Conservation (phyloP, 1,140 invertebrate species). For the Cherax quadricarinatus region DNA sequence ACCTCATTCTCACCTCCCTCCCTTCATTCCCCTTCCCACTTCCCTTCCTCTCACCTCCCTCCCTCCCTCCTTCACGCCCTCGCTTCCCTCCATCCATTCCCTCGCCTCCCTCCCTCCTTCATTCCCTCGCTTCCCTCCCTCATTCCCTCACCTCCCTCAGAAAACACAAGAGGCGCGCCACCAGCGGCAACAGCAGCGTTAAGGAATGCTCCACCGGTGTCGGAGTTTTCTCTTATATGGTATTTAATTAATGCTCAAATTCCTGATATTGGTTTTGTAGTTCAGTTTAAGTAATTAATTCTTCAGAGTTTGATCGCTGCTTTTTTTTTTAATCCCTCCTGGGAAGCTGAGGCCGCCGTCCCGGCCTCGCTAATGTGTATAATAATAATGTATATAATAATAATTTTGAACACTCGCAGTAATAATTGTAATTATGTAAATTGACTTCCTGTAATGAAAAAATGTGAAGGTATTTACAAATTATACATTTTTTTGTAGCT, state of each 20-base stretch:
- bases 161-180: slow-evolving; percentile 13
- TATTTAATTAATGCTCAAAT: slow-evolving; percentile 63
- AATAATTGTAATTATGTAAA: background rate
- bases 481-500: too few species aligned
- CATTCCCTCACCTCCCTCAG: background rate
- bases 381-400: background rate
- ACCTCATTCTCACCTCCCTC: background rate
- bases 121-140: background rate
- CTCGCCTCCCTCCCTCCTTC: background rate
- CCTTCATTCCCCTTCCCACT: background rate
- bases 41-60: background rate
- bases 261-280: slow-evolving; percentile 59
- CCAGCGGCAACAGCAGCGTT: slow-evolving; percentile 2
- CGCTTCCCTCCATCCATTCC: background rate
- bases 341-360: too few species aligned
- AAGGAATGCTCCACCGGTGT: slow-evolving; percentile 46
- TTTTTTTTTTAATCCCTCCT: slow-evolving; percentile 24
- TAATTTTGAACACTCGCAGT: background rate
- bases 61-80: background rate
- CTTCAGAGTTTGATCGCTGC: slow-evolving; percentile 38
- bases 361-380: background rate
- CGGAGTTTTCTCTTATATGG: slow-evolving; percentile 35
- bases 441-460: background rate
- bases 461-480: background rate
- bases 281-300: slow-evolving; percentile 55